These are phyloP conservation scores for Tychaedon coryphoeus DNA, from an alignment of 2,113 vertebrate genomes.

Conservation along the genomic window DNA sequence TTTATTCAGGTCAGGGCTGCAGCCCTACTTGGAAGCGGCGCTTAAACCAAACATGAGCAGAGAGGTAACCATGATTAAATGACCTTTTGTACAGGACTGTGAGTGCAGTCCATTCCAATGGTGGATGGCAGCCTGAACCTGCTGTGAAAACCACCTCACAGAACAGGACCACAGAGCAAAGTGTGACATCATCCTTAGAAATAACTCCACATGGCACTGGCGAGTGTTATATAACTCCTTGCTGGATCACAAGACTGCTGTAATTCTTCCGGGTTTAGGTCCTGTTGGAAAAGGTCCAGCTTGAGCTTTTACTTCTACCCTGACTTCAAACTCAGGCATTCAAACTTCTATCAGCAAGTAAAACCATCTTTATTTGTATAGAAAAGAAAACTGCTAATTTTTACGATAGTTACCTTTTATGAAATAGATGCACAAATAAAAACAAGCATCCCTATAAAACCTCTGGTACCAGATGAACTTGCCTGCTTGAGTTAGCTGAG, in stretches of 20 bases:
- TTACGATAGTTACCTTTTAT: background rate
- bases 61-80: background rate
- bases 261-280: conserved; percentile 51
- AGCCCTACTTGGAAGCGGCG: background rate
- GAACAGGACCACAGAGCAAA: background rate
- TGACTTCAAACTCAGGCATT: background rate
- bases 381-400: background rate
- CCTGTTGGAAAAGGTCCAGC: conserved; percentile 60
- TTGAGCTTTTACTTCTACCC: conserved; percentile 36
- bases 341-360: background rate
- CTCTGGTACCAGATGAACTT: background rate
- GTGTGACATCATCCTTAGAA: conserved; percentile 1
- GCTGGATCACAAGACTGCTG: conserved; percentile 8
- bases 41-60: background rate
- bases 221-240: conserved; percentile 34
- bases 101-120: background rate
- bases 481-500: background rate
- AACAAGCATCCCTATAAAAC: background rate
- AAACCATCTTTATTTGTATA: background rate
- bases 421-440: background rate
- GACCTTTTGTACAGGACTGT: background rate
- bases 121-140: background rate
- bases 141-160: background rate
- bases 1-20: background rate
- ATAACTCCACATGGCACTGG: background rate